Evolutionary conservation across 2,888 invertebrate species (phyloP).

Genomic region (Dynastes maya): DNA sequence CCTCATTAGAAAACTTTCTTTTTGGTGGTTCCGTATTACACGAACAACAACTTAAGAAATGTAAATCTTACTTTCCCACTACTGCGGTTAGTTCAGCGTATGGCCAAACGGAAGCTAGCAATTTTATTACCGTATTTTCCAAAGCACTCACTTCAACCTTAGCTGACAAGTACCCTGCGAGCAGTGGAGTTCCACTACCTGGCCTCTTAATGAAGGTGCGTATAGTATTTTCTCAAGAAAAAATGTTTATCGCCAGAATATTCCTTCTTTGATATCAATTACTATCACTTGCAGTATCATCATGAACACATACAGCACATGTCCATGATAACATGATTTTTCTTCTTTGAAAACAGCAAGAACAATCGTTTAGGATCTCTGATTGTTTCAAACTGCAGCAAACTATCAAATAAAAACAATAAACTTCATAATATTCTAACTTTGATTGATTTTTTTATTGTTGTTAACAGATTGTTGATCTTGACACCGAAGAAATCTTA

Average conservation of each 20-base stretch:
- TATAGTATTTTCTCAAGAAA: too few relatives aligned
- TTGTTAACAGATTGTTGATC: slow-evolving; percentile 53
- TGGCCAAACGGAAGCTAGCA: slow-evolving; percentile 69
- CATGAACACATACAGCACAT: too few relatives aligned
- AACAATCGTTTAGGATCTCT: too few relatives aligned
- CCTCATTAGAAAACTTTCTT: slow-evolving; percentile 40
- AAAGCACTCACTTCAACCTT: slow-evolving; percentile 36
- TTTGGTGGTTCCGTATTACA: slow-evolving; percentile 58
- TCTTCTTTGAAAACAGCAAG: too few relatives aligned
- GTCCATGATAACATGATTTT: too few relatives aligned
- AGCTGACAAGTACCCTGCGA: slow-evolving; percentile 35
- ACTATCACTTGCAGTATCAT: too few relatives aligned
- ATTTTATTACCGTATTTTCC: slow-evolving; percentile 57
- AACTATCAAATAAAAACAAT: too few relatives aligned
- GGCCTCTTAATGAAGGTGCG: slow-evolving; percentile 6
- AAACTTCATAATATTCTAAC: too few relatives aligned
- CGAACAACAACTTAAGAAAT: slow-evolving; percentile 55
- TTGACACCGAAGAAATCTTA: slow-evolving; percentile 67
- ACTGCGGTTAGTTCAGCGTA: slow-evolving; percentile 65
- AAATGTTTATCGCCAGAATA: too few relatives aligned
- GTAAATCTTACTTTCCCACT: slow-evolving; percentile 61
- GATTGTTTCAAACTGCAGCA: too few relatives aligned
- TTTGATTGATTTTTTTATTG: not conserved
- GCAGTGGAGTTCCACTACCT: slow-evolving; percentile 51
- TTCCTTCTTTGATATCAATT: too few relatives aligned